These are phyloP conservation scores for Plemyria rubiginata DNA, from an alignment of 2,888 invertebrate species.

Conservation along the genomic window DNA sequence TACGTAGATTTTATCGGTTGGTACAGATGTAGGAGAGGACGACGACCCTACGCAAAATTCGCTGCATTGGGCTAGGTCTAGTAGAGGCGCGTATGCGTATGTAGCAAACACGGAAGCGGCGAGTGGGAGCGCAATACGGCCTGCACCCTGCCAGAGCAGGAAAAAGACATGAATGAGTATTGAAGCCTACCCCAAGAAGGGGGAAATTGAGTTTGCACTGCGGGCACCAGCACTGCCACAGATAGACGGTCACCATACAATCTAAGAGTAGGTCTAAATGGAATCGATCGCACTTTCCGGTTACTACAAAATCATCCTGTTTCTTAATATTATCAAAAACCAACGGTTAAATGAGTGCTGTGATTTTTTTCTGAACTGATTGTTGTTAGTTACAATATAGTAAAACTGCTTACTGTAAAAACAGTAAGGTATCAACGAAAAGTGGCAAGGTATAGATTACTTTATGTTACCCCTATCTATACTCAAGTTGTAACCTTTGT, in stretches of 20 bases:
- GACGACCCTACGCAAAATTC: conserved; percentile 85
- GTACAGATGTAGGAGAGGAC: conserved; percentile 72
- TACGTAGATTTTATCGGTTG: conserved; percentile 46
- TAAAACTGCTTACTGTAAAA: too few species aligned
- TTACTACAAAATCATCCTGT: conserved; percentile 1
- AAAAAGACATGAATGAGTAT: conserved; percentile 83
- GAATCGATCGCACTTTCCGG: conserved; percentile 67
- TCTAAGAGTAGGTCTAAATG: conserved; percentile 55
- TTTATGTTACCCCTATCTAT: too few species aligned
- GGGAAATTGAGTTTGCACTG: conserved; percentile 83
- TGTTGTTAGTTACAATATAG: too few species aligned
- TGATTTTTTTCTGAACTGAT: too few species aligned
- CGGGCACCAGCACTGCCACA: conserved; percentile 74
- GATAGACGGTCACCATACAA: conserved; percentile 67
- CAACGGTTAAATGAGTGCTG: too few species aligned
- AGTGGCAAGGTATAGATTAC: too few species aligned
- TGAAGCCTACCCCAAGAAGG: conserved; percentile 83
- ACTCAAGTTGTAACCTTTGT: too few species aligned
- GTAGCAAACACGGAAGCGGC: conserved; percentile 76
- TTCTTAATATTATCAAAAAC: background rate
- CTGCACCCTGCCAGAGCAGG: conserved; percentile 67
- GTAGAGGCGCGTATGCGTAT: conserved; percentile 82
- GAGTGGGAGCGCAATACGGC: conserved; percentile 72
- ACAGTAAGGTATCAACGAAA: too few species aligned
- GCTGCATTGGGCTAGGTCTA: conserved; percentile 85